These are phyloP conservation scores for Bryconaethiops microstoma DNA, from an alignment of 2,797 vertebrate genomes.

Conservation along the genomic window DNA sequence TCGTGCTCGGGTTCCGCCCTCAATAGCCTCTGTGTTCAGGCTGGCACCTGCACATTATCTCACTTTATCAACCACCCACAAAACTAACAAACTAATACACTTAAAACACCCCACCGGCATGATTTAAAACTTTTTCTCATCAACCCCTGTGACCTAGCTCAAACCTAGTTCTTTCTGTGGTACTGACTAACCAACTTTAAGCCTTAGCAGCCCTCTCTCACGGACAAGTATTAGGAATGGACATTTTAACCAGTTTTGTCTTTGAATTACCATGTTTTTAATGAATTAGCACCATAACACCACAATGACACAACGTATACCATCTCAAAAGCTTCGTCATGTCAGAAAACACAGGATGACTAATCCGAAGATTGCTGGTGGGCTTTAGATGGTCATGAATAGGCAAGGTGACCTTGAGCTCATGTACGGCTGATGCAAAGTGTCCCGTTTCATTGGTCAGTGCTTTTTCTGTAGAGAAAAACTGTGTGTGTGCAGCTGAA, in stretches of 20 bases:
- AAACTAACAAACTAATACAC: not conserved
- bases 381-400: too few relatives aligned
- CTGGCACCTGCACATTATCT: conserved; percentile 6
- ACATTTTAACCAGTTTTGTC: too few relatives aligned
- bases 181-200: not conserved
- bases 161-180: not conserved
- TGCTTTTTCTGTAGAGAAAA: not conserved
- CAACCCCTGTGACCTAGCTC: not conserved
- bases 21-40: conserved; percentile 30
- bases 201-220: not conserved
- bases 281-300: not conserved
- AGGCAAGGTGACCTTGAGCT: not conserved
- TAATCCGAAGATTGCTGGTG: too few relatives aligned
- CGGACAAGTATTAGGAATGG: not conserved
- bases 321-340: not conserved
- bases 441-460: not conserved
- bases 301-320: too few relatives aligned
- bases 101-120: conserved; percentile 20
- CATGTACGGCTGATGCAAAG: not conserved
- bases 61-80: not conserved
- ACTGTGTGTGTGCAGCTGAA: too few relatives aligned
- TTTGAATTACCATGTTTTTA: not conserved
- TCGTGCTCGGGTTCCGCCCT: conserved; percentile 25
- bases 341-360: not conserved
- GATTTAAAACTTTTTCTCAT: not conserved